A percentile compares a stretch with the other conserved stretches of the same genome.
Evolutionary conservation across 2,888 invertebrate genomes (phyloP).

Genomic region (Platycheirus albimanus): DNA sequence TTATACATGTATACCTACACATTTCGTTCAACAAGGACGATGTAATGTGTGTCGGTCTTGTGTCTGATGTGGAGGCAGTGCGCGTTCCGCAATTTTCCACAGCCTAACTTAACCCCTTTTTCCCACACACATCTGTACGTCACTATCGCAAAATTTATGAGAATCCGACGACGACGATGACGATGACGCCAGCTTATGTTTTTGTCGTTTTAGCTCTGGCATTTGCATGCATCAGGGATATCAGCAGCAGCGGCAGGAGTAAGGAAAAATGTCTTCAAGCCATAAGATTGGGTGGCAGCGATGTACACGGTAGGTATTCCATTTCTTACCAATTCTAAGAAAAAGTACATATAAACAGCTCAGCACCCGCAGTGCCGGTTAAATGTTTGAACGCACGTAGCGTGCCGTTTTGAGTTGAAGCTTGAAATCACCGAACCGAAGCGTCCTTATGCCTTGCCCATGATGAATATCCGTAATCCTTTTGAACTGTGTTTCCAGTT

Average conservation of each 20-base stretch:
- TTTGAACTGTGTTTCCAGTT: constrained; percentile 19
- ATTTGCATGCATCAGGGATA: too few relatives aligned
- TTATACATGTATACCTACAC: neutral
- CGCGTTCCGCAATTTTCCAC: constrained; percentile 10
- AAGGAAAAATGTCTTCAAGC: constrained; percentile 27
- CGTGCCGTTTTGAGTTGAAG: constrained; percentile 5
- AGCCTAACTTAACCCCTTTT: constrained; percentile 2
- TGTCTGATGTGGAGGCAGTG: neutral
- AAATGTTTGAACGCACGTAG: constrained; percentile 51
- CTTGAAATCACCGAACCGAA: constrained; percentile 26
- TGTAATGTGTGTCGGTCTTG: neutral
- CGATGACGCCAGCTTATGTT: constrained; percentile 29
- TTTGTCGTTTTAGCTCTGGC: constrained; percentile 47
- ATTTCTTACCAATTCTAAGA: neutral
- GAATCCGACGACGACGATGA: constrained; percentile 5
- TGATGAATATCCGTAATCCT: constrained; percentile 28
- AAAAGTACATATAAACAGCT: constrained; percentile 8
- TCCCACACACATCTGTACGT: constrained; percentile 22
- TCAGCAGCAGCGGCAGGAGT: constrained; percentile 3
- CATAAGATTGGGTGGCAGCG: constrained; percentile 21
- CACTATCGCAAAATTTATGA: constrained; percentile 37
- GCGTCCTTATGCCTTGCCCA: constrained; percentile 24
- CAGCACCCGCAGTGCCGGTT: constrained; percentile 21
- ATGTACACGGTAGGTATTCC: neutral
- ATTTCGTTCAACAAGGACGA: constrained; percentile 49